Conservation (phyloP, 2,888 invertebrate genomes). For the Morpho helenor region DNA sequence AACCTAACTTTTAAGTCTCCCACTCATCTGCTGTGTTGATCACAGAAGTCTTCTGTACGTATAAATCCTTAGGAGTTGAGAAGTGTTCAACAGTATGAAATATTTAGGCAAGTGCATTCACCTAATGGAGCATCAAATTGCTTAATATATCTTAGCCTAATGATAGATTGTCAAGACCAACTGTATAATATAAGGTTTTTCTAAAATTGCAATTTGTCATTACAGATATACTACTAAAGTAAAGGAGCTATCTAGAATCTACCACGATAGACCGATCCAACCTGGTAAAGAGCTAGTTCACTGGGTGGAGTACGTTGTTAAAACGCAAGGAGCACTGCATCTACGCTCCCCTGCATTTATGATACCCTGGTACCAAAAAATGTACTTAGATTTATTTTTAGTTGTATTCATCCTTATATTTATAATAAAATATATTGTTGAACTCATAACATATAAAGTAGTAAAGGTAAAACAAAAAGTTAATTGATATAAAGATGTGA, state of each 20-base stretch:
- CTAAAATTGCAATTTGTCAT: background rate
- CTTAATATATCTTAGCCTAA: too few species aligned
- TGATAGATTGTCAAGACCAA: too few species aligned
- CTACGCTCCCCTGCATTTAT: constrained; percentile 17
- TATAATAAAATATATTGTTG: constrained; percentile 2
- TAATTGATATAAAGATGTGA: constrained; percentile 1
- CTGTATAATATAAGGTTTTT: too few species aligned
- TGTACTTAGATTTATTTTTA: constrained; percentile 24
- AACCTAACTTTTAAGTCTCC: too few species aligned
- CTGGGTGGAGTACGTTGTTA: constrained; percentile 31
- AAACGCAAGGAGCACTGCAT: constrained; percentile 29
- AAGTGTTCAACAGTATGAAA: too few species aligned
- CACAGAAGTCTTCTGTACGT: too few species aligned
- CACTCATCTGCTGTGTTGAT: too few species aligned
- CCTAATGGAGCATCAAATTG: too few species aligned
- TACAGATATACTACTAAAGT: constrained; percentile 13
- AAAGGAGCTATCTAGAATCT: constrained; percentile 24
- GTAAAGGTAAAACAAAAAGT: constrained; percentile 2
- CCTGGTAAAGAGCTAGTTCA: constrained; percentile 30
- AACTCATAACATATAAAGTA: constrained; percentile 3
- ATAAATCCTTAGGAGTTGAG: too few species aligned
- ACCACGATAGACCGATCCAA: constrained; percentile 27
- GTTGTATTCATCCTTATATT: background rate
- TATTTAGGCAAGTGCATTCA: too few species aligned
- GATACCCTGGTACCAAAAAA: constrained; percentile 27